Base-by-base conservation (phyloP, 23 tunicate genomes). In the Trididemnum nubilum region DNA sequence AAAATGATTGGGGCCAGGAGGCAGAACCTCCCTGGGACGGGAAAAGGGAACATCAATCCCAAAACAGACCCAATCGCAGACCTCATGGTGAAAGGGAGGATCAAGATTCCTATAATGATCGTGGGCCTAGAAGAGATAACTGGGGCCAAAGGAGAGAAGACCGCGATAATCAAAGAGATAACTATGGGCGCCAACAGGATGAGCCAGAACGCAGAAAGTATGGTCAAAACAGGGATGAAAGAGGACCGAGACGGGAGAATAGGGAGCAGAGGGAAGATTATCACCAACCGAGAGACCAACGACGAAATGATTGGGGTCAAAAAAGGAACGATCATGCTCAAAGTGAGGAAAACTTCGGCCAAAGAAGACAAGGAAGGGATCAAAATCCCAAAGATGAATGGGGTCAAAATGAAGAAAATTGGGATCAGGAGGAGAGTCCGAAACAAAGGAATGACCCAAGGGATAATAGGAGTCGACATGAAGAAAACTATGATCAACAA, bases 81-180 rank as follows among this genome's bases (percentile, higher is more conserved):
- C n/a, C n/a, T n/a, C n/a, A n/a, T n/a, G n/a, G n/a, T n/a, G n/a
- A 15, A 15, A 44, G 54, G 54, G 54, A 44, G 9, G 15, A 44
- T 44, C 54, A 44, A 44, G 54, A 15, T 44, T 15, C 9, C 9
- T 7, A 15, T 7, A 15, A 44, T 44, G 54, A 44, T n/a, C 22
- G 67, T 23, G 67, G 67, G 22, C 67, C 26, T 12, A 61, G 67
- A 61, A 61, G 74, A 33, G 74, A 67, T 4, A 33, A 67, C 38
- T 12, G 74, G 74, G 74, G 38, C 38, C 37, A 24, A n/a, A 33
- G 59, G 38, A 22, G 79, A 73, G 79, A 59, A 37, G 26, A 73
- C n/a, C 79, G 59, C 2, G 76, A 35, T 33, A 28, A 35, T 5
- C 9, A 37, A 70, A 70, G 37, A 3, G 36, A n/a, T 25, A 25